Evolutionary conservation across 35 echinoderm and acorn worm genomes (phyloP), one percentile per base, ranked within the genome.

Genomic region (Heliocidaris tuberculata): DNA sequence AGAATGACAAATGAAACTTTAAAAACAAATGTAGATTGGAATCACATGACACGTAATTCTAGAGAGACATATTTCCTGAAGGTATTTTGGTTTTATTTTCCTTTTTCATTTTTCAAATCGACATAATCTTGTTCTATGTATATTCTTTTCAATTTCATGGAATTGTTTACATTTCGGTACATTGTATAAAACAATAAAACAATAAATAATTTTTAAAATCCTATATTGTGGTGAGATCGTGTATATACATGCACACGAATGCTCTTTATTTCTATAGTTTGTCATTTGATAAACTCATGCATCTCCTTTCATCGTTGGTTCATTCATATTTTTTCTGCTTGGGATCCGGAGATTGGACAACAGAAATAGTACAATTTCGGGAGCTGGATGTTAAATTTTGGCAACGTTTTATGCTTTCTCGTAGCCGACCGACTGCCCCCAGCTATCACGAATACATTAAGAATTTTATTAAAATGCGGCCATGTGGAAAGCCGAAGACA

Each of bases 381-480:
- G 21, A 78, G 27, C 65, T 27, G 65, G 65, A n/a, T 27, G 65
- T 24, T 24, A 24, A n/a, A 19, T 78, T 78, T n/a, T n/a, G 65
- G 65, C 65, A 78, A 78, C 65, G 65, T 78, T 78, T 78, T 78
- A 78, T 78, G 27, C 65, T 13, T 78, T 78, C 65, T 59, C 17
- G 91, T 93, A 13, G 91, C 91, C 47, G 91, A 4, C 50, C 48
- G 50, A 52, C 31, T 59, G 91, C 91, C 91, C 30, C 24, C 31
- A 59, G 91, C 50, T 48, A 93, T 93, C 91, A 93, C 91, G 91
- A 93, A 93, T 93, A 49, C 91, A 93, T 93, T 32, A 47, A 93
- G 48, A 49, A 93, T 48, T 93, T 93, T 93, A 93, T 93, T 93
- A 93, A 93, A 93, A 93, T 59, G 91, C 91, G 91, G n/a, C 30